Evolutionary conservation across 2,888 invertebrate species (phyloP).

Genomic region (Arctia plantaginis): DNA sequence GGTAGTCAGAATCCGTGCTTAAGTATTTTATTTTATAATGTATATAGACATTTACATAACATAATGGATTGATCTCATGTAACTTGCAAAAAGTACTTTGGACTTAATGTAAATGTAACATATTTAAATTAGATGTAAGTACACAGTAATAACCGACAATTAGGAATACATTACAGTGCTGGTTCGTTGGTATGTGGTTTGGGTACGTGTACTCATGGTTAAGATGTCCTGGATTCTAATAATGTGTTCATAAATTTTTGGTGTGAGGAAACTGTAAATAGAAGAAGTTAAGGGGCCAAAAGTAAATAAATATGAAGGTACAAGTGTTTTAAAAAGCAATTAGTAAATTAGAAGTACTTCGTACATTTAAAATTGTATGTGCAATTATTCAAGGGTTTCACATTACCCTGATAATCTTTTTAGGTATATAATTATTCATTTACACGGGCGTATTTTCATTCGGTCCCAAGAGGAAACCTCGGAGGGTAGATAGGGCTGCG

Average conservation of each 20-base stretch:
- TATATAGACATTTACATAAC: conserved; percentile 36
- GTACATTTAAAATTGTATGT: neutral
- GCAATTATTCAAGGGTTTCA: neutral
- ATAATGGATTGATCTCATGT: conserved; percentile 43
- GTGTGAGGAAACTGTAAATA: neutral
- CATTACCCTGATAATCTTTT: conserved; percentile 12
- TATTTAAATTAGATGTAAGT: conserved; percentile 9
- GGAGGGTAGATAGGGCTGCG: conserved; percentile 20
- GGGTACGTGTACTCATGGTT: neutral
- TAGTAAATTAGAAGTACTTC: neutral
- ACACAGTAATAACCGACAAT: neutral
- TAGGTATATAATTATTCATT: conserved; percentile 15
- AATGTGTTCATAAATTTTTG: no score
- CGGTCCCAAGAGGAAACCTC: conserved; percentile 12
- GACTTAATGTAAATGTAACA: conserved; percentile 22
- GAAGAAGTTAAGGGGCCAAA: neutral
- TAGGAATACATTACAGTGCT: neutral
- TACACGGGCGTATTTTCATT: conserved; percentile 18
- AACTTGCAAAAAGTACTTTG: conserved; percentile 31
- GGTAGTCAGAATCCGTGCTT: conserved; percentile 33
- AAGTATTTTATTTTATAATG: conserved; percentile 30
- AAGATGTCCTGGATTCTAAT: neutral
- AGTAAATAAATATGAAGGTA: neutral
- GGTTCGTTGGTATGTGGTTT: neutral
- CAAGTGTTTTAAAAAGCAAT: neutral